Base-by-base conservation (phyloP, 2,113 vertebrate species). In the Neofelis nebulosa region DNA sequence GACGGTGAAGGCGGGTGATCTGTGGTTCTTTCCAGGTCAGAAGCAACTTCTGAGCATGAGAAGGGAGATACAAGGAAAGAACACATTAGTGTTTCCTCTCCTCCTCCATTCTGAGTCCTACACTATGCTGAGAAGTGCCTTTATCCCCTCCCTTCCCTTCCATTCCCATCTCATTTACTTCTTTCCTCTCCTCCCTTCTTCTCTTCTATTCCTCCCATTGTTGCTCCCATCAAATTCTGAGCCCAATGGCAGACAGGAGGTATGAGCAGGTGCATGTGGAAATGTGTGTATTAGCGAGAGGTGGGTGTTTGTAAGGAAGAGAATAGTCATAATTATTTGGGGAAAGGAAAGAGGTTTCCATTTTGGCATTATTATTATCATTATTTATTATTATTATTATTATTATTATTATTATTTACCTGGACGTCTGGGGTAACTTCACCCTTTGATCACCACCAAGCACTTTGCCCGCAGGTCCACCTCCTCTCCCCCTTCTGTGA, bases 11-110 rank as follows among this genome's bases (percentile, higher is more conserved):
- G 5, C 0, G 2, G 2, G 3, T 29, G 45, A 31, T 36, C 84
- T n/a, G 18, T 1, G 48, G 16, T 16, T 94, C 23, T 48, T 4
- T 48, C 27, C 7, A 0, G 3, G n/a, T 16, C 2, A 0, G 68
- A 61, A 55, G 41, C 33, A n/a, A 36, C 25, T 65, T 55, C 68
- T 52, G 55, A 23, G 18, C 0, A 0, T 16, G 23, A 84, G 65
- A 8, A 21, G 5, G 33, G 38, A 18, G 33, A 52, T 69, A 25
- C 15, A 3, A 66, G n/a, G 19, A 15, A 0, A 2, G 2, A 9
- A 9, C 9, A 38, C 7, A 4, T 14, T 4, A 0, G 5, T 1
- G 6, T 74, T 73, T 29, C 7, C 15, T 15, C 7, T 63, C 29
- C 21, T 29, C 4, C 52, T 9, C 16, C 13, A 29, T 3, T 66